Conservation (phyloP, 2,888 invertebrate genomes). For the Ferdinandea cuprea region DNA sequence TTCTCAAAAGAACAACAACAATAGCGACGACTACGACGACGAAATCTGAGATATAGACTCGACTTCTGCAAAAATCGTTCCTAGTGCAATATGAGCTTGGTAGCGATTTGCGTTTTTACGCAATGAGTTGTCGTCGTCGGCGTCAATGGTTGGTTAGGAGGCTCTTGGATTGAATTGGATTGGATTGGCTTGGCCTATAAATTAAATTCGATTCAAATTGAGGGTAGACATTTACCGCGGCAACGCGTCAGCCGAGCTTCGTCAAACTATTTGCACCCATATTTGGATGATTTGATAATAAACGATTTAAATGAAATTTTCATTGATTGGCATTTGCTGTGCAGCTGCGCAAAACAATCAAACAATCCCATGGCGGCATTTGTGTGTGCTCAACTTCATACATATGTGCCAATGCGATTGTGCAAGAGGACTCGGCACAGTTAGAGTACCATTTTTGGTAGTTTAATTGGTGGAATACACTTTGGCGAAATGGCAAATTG, state of each 20-base stretch:
- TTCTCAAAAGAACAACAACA: constrained; percentile 18
- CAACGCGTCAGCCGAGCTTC: constrained; percentile 44
- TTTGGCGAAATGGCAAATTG: constrained; percentile 62
- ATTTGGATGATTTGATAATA: constrained; percentile 69
- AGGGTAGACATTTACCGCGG: constrained; percentile 24
- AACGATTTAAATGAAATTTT: constrained; percentile 41
- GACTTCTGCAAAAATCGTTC: neutral
- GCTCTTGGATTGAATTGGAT: constrained; percentile 8
- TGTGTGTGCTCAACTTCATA: constrained; percentile 11
- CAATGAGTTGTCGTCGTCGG: constrained; percentile 47
- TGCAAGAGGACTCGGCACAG: constrained; percentile 51
- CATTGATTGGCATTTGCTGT: constrained; percentile 64
- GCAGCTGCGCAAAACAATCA: too few species aligned
- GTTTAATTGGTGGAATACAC: constrained; percentile 63
- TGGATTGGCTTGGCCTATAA: constrained; percentile 28
- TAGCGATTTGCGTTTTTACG: constrained; percentile 48
- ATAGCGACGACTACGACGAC: too few species aligned
- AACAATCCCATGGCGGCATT: constrained; percentile 49
- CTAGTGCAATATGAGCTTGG: constrained; percentile 31
- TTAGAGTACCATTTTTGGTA: constrained; percentile 57
- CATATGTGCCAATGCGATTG: too few species aligned
- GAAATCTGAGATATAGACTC: too few species aligned
- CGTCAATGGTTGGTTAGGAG: constrained; percentile 6
- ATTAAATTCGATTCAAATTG: constrained; percentile 33
- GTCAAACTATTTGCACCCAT: constrained; percentile 56